A percentile compares a stretch with the other conserved stretches of the same genome.
These are phyloP conservation scores for Pachypeltis micranthus DNA, from an alignment of 1,140 invertebrate genomes.

Conservation along the genomic window DNA sequence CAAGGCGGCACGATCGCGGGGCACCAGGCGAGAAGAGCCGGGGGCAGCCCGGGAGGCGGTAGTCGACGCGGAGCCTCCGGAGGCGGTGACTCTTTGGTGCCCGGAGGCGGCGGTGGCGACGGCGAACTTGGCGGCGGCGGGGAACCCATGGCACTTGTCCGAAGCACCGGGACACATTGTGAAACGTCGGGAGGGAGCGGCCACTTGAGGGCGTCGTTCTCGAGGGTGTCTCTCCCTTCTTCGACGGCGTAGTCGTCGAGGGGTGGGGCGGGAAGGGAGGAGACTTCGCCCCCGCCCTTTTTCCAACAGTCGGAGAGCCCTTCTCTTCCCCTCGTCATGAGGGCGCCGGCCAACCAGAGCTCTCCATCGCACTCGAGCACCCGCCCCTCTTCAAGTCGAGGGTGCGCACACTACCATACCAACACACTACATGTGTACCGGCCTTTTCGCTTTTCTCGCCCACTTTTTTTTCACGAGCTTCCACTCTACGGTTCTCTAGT, in stretches of 20 bases:
- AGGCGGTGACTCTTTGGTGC: background rate
- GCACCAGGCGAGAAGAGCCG: slow-evolving; percentile 16
- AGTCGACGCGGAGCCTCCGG: background rate
- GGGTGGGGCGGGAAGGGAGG: too few relatives aligned
- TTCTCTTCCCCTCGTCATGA: background rate
- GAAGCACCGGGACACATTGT: background rate
- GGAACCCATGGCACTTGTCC: slow-evolving; percentile 4
- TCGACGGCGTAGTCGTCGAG: too few relatives aligned
- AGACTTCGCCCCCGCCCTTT: slow-evolving; percentile 1
- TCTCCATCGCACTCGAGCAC: background rate
- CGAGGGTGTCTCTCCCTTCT: slow-evolving; percentile 3
- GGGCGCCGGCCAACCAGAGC: slow-evolving; percentile 2
- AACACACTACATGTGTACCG: slow-evolving; percentile 5
- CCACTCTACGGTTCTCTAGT: too few relatives aligned
- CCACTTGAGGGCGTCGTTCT: slow-evolving; percentile 7
- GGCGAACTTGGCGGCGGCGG: slow-evolving; percentile 12
- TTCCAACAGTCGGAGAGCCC: too few relatives aligned
- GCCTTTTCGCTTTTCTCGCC: background rate
- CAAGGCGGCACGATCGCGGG: slow-evolving; percentile 16
- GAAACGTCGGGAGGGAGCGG: too few relatives aligned
- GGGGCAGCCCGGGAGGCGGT: slow-evolving; percentile 9
- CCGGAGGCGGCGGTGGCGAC: slow-evolving; percentile 11
- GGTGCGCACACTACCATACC: slow-evolving; percentile 6
- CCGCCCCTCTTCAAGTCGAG: background rate
- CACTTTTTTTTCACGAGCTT: background rate